These are phyloP conservation scores for Pipra filicauda DNA, from an alignment of 2,113 vertebrate genomes.

Conservation along the genomic window DNA sequence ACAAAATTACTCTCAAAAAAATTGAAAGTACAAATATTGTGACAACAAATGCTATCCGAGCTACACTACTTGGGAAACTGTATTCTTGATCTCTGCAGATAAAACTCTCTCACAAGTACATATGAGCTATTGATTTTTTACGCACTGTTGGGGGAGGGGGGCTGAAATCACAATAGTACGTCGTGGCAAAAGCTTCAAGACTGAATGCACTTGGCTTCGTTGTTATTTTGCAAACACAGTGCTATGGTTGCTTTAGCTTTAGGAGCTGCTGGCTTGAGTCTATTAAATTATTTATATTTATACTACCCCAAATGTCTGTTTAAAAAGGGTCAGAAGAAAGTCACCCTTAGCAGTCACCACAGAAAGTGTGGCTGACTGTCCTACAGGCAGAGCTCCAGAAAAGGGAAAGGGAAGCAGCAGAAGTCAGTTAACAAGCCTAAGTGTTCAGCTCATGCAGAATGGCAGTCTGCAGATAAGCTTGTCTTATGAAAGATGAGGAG, in stretches of 20 bases:
- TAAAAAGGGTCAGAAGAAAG: conserved; percentile 22
- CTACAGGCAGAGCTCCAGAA: conserved; percentile 26
- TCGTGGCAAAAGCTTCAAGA: neutral
- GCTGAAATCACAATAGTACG: neutral
- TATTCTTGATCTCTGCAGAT: neutral
- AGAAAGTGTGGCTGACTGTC: conserved; percentile 39
- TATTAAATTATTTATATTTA: conserved; percentile 34
- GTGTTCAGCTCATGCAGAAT: conserved; percentile 10
- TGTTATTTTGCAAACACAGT: neutral
- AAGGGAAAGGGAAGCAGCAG: conserved; percentile 26
- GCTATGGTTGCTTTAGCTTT: neutral
- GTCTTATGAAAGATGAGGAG: conserved; percentile 48
- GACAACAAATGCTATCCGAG: neutral
- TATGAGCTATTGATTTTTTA: neutral
- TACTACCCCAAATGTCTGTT: conserved; percentile 5
- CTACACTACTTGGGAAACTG: neutral
- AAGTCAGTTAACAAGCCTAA: conserved; percentile 36
- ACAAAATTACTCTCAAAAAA: neutral
- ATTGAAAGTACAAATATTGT: neutral
- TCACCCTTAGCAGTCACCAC: conserved; percentile 10
- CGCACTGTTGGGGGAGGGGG: accelerated
- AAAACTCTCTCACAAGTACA: neutral
- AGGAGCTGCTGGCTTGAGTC: conserved; percentile 15
- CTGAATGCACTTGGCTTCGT: neutral
- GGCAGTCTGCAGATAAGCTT: conserved; percentile 41